phyloP scores from a whole-genome alignment of 2,797 vertebrate species.

The Chanos chanos region DNA sequence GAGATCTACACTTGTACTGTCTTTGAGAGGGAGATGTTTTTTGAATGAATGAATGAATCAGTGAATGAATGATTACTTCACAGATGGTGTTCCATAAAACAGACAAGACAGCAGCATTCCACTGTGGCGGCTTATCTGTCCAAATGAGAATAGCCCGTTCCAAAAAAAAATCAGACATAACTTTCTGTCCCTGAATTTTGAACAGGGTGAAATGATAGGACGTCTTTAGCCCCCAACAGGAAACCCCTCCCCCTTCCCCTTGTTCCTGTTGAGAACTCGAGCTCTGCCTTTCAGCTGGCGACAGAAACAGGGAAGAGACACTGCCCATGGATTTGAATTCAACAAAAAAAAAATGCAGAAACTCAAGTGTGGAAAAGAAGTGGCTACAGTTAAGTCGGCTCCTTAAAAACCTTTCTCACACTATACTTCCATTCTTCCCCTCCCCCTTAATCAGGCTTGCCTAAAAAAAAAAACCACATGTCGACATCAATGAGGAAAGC shows the following conservation, averaged over 20 bases:
- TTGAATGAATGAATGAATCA: too few relatives aligned
- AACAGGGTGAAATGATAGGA: background rate
- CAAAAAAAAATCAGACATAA: too few relatives aligned
- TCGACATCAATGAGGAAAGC: background rate
- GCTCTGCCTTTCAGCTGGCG: background rate
- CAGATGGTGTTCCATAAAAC: too few relatives aligned
- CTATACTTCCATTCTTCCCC: background rate
- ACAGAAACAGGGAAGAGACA: background rate
- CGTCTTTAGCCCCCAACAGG: background rate
- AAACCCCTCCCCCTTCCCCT: constrained; percentile 1
- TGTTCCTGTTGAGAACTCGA: background rate
- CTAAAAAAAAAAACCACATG: background rate
- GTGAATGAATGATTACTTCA: too few relatives aligned
- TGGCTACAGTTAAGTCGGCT: background rate
- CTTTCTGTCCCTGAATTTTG: too few relatives aligned
- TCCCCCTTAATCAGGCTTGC: background rate
- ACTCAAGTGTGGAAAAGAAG: background rate
- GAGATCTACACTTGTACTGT: too few relatives aligned
- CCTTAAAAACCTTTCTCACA: constrained; percentile 9
- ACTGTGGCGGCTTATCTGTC: too few relatives aligned
- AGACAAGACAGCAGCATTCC: too few relatives aligned
- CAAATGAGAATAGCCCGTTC: too few relatives aligned
- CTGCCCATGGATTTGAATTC: background rate
- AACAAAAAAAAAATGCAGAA: background rate
- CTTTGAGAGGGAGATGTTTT: too few relatives aligned